Evolutionary conservation across 64 coral and sea anemone species (phyloP).

Genomic region (Acropora tenuis): DNA sequence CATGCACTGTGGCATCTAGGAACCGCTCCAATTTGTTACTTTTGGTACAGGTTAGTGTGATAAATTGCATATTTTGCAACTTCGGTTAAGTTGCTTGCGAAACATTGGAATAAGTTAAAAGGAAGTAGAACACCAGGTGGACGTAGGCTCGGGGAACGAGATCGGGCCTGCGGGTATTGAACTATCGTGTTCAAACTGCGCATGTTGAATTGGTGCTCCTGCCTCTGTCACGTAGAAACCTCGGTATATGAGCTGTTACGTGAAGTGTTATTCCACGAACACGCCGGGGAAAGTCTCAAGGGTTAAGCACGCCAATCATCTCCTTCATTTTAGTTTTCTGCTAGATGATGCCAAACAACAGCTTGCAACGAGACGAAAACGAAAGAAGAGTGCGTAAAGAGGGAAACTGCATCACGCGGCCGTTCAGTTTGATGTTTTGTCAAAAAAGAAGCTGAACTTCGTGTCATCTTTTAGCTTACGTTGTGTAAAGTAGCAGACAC

Average conservation of each 20-base stretch:
- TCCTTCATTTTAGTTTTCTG: constrained; percentile 58
- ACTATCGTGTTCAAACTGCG: too few relatives aligned
- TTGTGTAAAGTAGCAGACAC: too few relatives aligned
- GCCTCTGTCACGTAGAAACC: too few relatives aligned
- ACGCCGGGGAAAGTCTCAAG: background rate
- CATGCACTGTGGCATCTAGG: background rate
- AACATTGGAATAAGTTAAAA: background rate
- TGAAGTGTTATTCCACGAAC: too few relatives aligned
- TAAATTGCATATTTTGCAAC: background rate
- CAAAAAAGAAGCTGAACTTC: too few relatives aligned
- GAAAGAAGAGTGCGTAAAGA: background rate
- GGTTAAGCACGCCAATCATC: too few relatives aligned
- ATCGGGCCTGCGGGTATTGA: background rate
- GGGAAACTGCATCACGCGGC: background rate
- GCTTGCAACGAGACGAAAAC: constrained; percentile 19
- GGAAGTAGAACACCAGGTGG: background rate
- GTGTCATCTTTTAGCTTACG: too few relatives aligned
- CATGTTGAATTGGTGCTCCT: too few relatives aligned
- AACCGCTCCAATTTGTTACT: constrained; percentile 83
- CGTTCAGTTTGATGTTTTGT: too few relatives aligned
- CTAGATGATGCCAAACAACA: constrained; percentile 55
- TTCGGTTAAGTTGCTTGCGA: background rate
- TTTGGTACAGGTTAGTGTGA: constrained; percentile 87
- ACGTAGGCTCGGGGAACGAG: background rate
- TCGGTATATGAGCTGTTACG: too few relatives aligned